A percentile compares a stretch with the other conserved stretches of the same genome.
Conservation (phyloP, 2,113 vertebrate species). For the Picathartes gymnocephalus region DNA sequence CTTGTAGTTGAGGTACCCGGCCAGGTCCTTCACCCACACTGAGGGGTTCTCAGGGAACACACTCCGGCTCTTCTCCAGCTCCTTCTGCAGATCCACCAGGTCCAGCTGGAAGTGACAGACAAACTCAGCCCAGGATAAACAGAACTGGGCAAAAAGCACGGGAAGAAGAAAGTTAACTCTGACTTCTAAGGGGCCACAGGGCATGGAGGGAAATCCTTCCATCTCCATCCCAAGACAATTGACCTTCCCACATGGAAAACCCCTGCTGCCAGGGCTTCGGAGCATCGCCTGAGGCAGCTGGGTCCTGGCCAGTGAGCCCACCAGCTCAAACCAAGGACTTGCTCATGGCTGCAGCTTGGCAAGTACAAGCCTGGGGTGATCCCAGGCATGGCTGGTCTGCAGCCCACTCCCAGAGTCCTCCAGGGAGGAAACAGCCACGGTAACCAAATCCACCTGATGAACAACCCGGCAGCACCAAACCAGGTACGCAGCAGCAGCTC, state of each 20-base stretch:
- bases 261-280: neutral
- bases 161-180: too few relatives aligned
- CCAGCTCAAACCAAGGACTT: neutral
- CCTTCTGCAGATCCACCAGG: constrained; percentile 83
- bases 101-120: constrained; percentile 66
- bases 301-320: accelerated
- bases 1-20: constrained; percentile 92
- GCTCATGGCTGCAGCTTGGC: neutral
- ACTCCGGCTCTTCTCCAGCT: constrained; percentile 84
- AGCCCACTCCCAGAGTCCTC: too few relatives aligned
- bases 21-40: constrained; percentile 96
- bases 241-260: accelerated
- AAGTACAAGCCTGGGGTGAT: neutral
- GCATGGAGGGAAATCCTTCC: accelerated
- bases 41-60: constrained; percentile 89
- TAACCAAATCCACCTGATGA: neutral
- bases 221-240: accelerated
- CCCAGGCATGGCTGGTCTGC: neutral
- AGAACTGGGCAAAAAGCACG: accelerated
- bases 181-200: neutral
- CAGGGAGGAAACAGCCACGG: neutral
- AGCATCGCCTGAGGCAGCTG: neutral
- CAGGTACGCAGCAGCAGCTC: neutral
- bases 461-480: neutral
- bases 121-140: accelerated